Conservation (phyloP, 2,888 invertebrate species). For the Spilarctia lutea region DNA sequence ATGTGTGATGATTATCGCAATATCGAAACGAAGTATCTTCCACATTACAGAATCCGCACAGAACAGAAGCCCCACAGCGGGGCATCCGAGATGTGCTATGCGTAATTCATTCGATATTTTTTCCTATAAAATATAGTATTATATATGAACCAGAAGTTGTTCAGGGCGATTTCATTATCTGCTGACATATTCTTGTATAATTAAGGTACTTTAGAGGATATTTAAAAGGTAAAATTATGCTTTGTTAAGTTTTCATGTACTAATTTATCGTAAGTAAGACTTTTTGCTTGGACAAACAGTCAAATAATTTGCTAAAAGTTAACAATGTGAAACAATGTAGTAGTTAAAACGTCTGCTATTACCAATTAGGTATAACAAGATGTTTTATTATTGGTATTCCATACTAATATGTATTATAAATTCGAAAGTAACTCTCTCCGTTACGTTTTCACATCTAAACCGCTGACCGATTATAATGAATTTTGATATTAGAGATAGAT, state of each 20-base stretch:
- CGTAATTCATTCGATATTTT: slow-evolving; percentile 68
- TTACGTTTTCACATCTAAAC: no score
- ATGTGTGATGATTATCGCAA: background rate
- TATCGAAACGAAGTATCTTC: slow-evolving; percentile 24
- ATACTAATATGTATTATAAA: no score
- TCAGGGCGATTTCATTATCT: slow-evolving; percentile 48
- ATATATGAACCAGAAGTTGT: slow-evolving; percentile 53
- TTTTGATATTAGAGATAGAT: no score
- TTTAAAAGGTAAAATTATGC: slow-evolving; percentile 5
- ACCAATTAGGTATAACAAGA: background rate
- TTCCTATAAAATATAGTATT: slow-evolving; percentile 60
- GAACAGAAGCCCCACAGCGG: slow-evolving; percentile 58
- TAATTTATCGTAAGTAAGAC: background rate
- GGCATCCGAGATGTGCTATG: slow-evolving; percentile 58
- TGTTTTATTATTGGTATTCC: background rate
- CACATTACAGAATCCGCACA: slow-evolving; percentile 31
- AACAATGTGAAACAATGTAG: no score
- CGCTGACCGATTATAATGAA: no score
- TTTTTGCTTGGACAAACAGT: background rate
- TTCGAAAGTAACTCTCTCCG: no score
- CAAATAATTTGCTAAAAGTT: no score
- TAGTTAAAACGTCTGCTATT: no score
- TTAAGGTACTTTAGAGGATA: background rate
- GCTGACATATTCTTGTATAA: slow-evolving; percentile 29
- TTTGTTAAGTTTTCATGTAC: background rate